Conservation (phyloP, 2,888 invertebrate species). For the Ophioninae sp. region DNA sequence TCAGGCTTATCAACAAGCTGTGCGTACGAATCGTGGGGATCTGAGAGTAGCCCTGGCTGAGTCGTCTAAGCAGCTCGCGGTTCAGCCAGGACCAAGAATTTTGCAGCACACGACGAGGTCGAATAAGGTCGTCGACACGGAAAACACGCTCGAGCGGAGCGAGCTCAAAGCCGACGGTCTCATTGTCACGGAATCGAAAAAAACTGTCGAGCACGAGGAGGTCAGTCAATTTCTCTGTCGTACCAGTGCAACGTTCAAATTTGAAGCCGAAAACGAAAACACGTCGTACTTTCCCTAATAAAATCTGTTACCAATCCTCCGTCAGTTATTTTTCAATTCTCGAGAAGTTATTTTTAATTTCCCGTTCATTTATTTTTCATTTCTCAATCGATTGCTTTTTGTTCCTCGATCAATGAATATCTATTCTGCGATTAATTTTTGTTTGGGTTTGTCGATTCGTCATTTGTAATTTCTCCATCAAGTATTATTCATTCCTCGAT, state of each 20-base stretch:
- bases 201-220: constrained; percentile 92
- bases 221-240: constrained; percentile 68
- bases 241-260: background rate
- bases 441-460: too few species aligned
- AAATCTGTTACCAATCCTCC: too few species aligned
- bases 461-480: too few species aligned
- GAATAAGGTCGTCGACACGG: constrained; percentile 92
- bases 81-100: constrained; percentile 86
- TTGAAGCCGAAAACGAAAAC: background rate
- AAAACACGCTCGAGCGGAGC: constrained; percentile 90
- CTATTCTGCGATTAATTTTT: background rate
- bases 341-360: too few species aligned
- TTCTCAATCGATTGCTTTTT: background rate
- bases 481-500: too few species aligned
- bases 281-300: too few species aligned
- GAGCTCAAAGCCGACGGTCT: constrained; percentile 91
- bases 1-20: constrained; percentile 89
- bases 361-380: background rate
- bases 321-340: too few species aligned
- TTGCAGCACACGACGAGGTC: constrained; percentile 89
- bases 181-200: constrained; percentile 92
- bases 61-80: constrained; percentile 84
- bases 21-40: constrained; percentile 85
- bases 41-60: constrained; percentile 86
- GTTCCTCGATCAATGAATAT: constrained; percentile 1